Percentiles rank a stretch among this genome's conserved stretches.
These are phyloP conservation scores for Falco peregrinus DNA, from an alignment of 2,797 vertebrate species.

Conservation along the genomic window DNA sequence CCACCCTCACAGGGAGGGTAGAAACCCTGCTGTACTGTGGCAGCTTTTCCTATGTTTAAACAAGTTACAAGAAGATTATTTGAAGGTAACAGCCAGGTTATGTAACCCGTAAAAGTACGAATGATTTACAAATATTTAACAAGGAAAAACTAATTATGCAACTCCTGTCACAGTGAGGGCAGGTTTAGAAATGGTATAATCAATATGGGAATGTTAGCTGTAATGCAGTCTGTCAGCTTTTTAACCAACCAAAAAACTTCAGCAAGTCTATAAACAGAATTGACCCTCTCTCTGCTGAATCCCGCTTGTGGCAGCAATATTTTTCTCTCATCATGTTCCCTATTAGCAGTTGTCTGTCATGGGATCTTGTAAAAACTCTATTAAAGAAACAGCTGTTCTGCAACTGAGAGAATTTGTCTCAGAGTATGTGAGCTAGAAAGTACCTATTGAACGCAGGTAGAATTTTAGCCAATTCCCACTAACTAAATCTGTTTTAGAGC, in stretches of 20 bases:
- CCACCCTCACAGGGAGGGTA: neutral
- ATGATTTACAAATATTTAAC: conserved; percentile 83
- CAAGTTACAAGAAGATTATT: conserved; percentile 66
- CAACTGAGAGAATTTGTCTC: neutral
- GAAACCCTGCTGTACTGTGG: neutral
- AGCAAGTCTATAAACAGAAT: conserved; percentile 81
- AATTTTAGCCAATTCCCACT: neutral
- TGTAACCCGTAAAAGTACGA: conserved; percentile 69
- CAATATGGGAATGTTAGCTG: conserved; percentile 90
- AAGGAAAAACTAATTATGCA: conserved; percentile 79
- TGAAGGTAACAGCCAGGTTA: conserved; percentile 73
- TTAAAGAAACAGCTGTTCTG: neutral
- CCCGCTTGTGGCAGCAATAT: conserved; percentile 8
- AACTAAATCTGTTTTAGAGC: neutral
- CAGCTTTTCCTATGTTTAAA: conserved; percentile 50
- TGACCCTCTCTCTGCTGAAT: conserved; percentile 40
- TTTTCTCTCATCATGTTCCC: neutral
- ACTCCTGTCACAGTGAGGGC: conserved; percentile 81
- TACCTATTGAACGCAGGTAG: neutral
- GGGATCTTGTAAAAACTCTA: neutral
- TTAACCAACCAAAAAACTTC: conserved; percentile 87
- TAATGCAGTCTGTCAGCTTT: conserved; percentile 94
- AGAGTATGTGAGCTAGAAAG: neutral
- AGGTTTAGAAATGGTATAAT: conserved; percentile 90
- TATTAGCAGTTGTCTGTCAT: conserved; percentile 26